Base-by-base conservation (phyloP, 2,797 vertebrate species). In the Notolepis coatsorum region DNA sequence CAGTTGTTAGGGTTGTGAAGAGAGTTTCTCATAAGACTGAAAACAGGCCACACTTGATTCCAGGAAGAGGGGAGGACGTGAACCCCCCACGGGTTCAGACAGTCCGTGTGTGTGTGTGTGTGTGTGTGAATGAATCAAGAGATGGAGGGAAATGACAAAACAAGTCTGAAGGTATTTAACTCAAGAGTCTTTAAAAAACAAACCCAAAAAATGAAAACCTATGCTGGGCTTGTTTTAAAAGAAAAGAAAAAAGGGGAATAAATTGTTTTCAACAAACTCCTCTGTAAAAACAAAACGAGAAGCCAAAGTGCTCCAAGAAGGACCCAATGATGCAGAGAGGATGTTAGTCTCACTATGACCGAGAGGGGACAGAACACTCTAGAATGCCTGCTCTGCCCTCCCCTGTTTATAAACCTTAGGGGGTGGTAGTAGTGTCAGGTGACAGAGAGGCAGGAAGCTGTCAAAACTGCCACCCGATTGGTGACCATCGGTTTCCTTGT, bases 401-500 rank as follows among this genome's bases (percentile, higher is more conserved):
- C 48, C 7, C 64, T 73, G 56, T 7, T 73, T 87, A 70, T 85
- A 86, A 84, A 75, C 27, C 58, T 52, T 39, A 28, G 13, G 23
- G 8, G 25, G 69, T 77, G 77, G 85, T 85, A 51, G 85, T 62
- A 53, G 64, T 51, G 53, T 31, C 17, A 10, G 0, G 2, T 7
- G 21, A 41, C 13, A 55, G 2, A 28, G 25, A n/a, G 52, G 60
- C 64, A 13, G 47, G 46, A 65, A 62, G 43, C 23, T n/a, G 45
- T 48, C 0, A 58, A 60, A 24, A 2, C 27, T 47, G 47, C 37
- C 10, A 33, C 48, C 67, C 70, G 68, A 85, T 88, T 84, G 82
- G 71, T 61, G 49, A 50, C 30, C 18, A 0, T 28, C 0, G 9
- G 12, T 23, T 51, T 42, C 8, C 15, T 12, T 17, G 54, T 27